Base-by-base conservation (phyloP, 1,140 invertebrate genomes). In the Propsilocerus akamusi region DNA sequence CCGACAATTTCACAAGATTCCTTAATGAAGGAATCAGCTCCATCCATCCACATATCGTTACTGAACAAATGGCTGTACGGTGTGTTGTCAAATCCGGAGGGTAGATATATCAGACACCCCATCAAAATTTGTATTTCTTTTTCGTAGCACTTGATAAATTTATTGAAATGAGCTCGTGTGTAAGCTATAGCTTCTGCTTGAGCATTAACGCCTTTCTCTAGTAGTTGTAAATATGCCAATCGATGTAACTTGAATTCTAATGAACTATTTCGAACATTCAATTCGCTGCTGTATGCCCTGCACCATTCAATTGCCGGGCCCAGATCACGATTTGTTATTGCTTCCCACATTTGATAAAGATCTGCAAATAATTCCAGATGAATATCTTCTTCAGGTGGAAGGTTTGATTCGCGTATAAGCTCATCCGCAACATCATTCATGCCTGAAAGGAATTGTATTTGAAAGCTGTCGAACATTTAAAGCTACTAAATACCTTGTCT, bases 1-100 rank as follows among this genome's bases (percentile, higher is more conserved):
- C 86, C 87, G 53, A 90, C 65, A 11, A 89, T 64, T n/a, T 78
- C 73, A 65, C 86, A 90, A 3, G 86, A 83, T 69, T 90, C 86
- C 57, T 78, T 71, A 6, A 79, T 83, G 60, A 90, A 91, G 49
- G 82, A 74, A 56, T 90, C 85, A 64, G 73, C 71, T 53, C 72
- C 70, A 55, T 75, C 73, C 17, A 77, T 68, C 86, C 86, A 90
- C 53, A 84, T 71, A 41, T 76, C 77, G 4, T 77, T 73, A 63
- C 84, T 77, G 14, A 88, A 65, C 48, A 88, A 69, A 59, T 77
- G 75, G 55, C 74, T 72, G 56, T 91, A 91, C 0, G 86, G 86
- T 26, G 86, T 88, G 22, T 73, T 74, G 47, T 72, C 69, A 32
- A 89, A 75, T 26, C 81, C 85, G 60, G 81, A 77, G 30, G 75